Base-by-base conservation (phyloP, 2,888 invertebrate genomes). In the Tridacna gigas region DNA sequence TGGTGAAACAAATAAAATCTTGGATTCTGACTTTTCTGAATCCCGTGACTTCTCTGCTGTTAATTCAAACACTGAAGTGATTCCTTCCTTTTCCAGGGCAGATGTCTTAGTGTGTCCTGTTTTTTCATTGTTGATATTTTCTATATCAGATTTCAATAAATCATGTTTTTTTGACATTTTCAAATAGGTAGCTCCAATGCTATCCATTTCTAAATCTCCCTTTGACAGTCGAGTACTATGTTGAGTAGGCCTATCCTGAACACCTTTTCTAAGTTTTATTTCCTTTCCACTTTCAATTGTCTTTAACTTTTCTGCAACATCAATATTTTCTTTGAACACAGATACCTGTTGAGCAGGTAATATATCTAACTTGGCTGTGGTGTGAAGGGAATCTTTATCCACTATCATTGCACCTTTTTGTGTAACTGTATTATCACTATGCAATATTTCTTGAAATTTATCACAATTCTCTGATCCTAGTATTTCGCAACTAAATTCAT, bases 41-140 rank as follows among this genome's bases (percentile, higher is more conserved):
- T 37, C 20, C 18, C 26, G 11, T 0, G 66, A 15, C 28, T 69
- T 45, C n/a, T 69, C 47, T n/a, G 69, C 69, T 45, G 45, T 69
- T 69, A 69, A 47, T 69, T 69, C 47, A 45, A 69, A 69, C 12
- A 69, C 69, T n/a, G 69, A 69, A 69, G 69, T 69, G n/a, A 28
- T 13, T 12, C 69, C 37, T 69, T 69, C 69, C 18, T 69, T 69
- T 28, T 28, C 28, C 3, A 37, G 7, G 45, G 65, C 28, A 65
- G 28, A 26, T 26, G 65, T 0, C 28, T 45, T 37, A 37, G 20
- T 69, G 37, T 18, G 4, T 45, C 20, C 45, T 20, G 20, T 22
- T 45, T n/a, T 69, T 47, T 11, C 47, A 0, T 69, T 69, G 37
- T 12, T 47, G n/a, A 69, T 45, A 5, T n/a, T 69, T 69, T 12